Conservation (phyloP, 2,113 vertebrate species). For the Scatophagus argus region DNA sequence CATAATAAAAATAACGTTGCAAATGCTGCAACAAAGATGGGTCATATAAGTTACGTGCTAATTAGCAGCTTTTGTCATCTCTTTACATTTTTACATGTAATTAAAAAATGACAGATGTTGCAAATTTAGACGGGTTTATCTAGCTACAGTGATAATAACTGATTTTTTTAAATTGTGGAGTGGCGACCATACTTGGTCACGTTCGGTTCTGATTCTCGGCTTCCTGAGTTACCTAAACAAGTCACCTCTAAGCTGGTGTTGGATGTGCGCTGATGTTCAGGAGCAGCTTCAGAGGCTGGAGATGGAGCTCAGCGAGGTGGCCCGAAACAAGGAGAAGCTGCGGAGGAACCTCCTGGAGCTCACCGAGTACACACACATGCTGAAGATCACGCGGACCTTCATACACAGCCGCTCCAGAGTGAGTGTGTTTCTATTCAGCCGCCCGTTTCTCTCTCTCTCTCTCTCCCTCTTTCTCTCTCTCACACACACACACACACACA, state of each 20-base stretch:
- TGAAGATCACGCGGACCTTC: conserved; percentile 90
- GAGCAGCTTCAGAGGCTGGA: conserved; percentile 97
- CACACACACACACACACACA: too few relatives aligned
- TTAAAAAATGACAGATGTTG: background rate
- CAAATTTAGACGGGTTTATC: background rate
- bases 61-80: background rate
- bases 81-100: background rate
- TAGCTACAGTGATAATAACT: background rate
- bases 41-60: background rate
- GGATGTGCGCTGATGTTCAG: conserved; percentile 72
- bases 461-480: too few relatives aligned
- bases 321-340: conserved; percentile 96
- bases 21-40: background rate
- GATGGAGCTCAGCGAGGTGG: conserved; percentile 94
- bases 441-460: background rate
- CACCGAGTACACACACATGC: conserved; percentile 93
- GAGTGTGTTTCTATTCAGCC: conserved; percentile 33
- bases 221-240: background rate
- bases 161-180: background rate
- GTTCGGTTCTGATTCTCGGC: background rate
- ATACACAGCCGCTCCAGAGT: conserved; percentile 91
- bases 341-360: conserved; percentile 93
- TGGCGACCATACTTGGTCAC: too few relatives aligned
- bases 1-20: too few relatives aligned
- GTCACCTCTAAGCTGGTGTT: background rate